Conservation (phyloP, 2,888 invertebrate species). For the Hetaerina titia region DNA sequence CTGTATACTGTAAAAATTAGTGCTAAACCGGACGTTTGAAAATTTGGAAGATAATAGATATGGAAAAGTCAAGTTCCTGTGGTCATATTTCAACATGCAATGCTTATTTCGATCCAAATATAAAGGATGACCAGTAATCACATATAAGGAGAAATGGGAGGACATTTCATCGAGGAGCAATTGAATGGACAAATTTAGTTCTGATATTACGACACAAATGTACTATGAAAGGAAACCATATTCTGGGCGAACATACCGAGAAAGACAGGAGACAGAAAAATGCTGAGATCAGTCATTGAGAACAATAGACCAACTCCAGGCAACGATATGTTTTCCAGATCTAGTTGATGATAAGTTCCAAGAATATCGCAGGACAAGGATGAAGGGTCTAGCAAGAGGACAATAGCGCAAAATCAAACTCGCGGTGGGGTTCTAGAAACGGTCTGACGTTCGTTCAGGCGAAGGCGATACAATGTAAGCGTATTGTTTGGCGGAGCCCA, state of each 20-base stretch:
- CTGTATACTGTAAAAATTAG: too few species aligned
- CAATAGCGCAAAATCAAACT: conserved; percentile 21
- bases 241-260: not conserved
- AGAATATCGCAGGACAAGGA: not conserved
- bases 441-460: not conserved
- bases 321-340: not conserved
- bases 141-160: too few species aligned
- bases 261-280: not conserved
- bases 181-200: not conserved
- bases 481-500: conserved; percentile 17
- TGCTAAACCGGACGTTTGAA: too few species aligned
- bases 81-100: too few species aligned
- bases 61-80: too few species aligned
- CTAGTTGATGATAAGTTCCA: conserved; percentile 3
- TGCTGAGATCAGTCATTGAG: not conserved
- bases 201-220: not conserved
- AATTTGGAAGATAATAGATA: too few species aligned
- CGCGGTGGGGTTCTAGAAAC: not conserved
- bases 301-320: not conserved
- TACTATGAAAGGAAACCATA: not conserved
- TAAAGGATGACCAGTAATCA: too few species aligned
- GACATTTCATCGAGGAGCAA: not conserved
- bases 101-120: too few species aligned
- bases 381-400: conserved; percentile 5
- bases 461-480: conserved; percentile 32